A percentile compares a stretch with the other conserved stretches of the same genome.
phyloP scores from a whole-genome alignment of 2,888 invertebrate genomes.

The Alsophila aescularia region DNA sequence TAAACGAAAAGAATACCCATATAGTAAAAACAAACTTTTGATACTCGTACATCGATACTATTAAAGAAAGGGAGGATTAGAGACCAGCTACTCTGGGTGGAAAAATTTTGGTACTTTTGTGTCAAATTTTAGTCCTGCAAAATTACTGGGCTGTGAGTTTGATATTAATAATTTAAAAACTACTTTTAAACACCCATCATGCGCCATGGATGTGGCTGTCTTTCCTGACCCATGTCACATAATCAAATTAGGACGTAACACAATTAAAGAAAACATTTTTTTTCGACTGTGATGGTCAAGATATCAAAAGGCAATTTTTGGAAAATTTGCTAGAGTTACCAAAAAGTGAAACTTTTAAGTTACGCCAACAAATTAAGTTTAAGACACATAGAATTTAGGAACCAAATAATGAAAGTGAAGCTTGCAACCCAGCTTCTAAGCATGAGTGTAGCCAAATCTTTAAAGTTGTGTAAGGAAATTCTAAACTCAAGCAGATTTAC shows the following conservation, averaged over 20 bases:
- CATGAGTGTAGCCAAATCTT: neutral
- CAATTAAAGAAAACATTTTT: constrained; percentile 6
- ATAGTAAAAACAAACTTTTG: too few relatives aligned
- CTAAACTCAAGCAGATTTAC: neutral
- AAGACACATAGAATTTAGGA: constrained; percentile 1
- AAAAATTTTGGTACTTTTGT: neutral
- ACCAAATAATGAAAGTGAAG: constrained; percentile 10
- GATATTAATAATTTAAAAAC: neutral
- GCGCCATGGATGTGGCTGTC: constrained; percentile 26
- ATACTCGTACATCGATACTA: too few relatives aligned
- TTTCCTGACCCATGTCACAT: constrained; percentile 32
- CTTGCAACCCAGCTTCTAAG: constrained; percentile 3
- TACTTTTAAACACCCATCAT: constrained; percentile 20
- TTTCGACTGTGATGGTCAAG: constrained; percentile 4
- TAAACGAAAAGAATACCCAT: too few relatives aligned
- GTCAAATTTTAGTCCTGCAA: neutral
- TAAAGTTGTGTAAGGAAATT: neutral
- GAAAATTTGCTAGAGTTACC: neutral
- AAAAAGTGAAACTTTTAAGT: neutral
- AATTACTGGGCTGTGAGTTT: constrained; percentile 21
- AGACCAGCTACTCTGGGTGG: too few relatives aligned
- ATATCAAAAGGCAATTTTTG: neutral
- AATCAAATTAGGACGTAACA: constrained; percentile 35
- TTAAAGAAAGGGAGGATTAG: too few relatives aligned
- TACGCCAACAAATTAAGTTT: neutral